Conservation (phyloP, 1,140 invertebrate genomes). For the Nasonia longicornis region DNA sequence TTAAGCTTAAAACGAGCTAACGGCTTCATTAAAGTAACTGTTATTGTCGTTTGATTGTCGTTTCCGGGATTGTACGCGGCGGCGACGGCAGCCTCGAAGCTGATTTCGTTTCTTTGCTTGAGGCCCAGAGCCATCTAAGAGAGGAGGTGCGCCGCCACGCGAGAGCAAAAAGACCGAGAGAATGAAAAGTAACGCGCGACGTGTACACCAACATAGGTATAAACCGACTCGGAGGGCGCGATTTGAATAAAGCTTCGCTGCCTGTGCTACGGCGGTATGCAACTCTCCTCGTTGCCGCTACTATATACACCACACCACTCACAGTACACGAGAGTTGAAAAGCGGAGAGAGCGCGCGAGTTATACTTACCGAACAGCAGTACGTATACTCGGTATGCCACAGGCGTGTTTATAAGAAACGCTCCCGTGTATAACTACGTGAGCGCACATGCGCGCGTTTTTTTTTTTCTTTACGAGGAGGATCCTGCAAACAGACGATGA, state of each 20-base stretch:
- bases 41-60: slow-evolving; percentile 34
- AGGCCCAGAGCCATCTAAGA: background rate
- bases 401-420: slow-evolving; percentile 45
- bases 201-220: background rate
- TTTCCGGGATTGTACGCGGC: slow-evolving; percentile 13
- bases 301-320: background rate
- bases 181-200: slow-evolving; percentile 44
- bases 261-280: background rate
- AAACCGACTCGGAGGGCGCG: slow-evolving; percentile 25
- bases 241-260: slow-evolving; percentile 59
- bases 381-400: slow-evolving; percentile 54
- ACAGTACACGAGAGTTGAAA: slow-evolving; percentile 52
- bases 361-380: slow-evolving; percentile 57
- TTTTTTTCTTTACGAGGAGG: background rate
- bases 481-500: background rate
- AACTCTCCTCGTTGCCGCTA: background rate
- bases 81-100: background rate
- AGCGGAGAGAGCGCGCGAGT: slow-evolving; percentile 48
- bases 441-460: background rate
- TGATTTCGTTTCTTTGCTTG: slow-evolving; percentile 3
- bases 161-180: slow-evolving; percentile 33
- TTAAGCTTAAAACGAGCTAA: slow-evolving; percentile 24
- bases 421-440: slow-evolving; percentile 35
- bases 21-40: slow-evolving; percentile 27
- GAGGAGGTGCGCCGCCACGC: background rate